Evolutionary conservation across 2,113 vertebrate species (phyloP).

Genomic region (Entelurus aequoreus): DNA sequence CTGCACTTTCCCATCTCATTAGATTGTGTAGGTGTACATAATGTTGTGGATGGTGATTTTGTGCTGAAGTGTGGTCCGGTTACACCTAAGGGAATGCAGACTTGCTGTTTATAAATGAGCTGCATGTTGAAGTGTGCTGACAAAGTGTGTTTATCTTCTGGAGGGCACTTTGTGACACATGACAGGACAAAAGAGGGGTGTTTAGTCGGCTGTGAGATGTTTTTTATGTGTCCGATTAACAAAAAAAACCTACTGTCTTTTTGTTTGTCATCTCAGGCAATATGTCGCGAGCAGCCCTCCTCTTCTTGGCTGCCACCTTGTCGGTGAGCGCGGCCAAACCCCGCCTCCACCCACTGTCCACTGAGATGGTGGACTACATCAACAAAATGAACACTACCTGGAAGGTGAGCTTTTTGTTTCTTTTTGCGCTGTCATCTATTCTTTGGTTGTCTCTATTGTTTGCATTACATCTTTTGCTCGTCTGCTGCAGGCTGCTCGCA

Average conservation of each 20-base stretch:
- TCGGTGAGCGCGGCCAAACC: constrained; percentile 64
- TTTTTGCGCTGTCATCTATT: neutral
- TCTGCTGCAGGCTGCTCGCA: constrained; percentile 80
- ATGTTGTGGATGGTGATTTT: no score
- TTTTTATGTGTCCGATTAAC: neutral
- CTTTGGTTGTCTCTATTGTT: neutral
- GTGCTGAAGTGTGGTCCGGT: neutral
- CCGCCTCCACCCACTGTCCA: constrained; percentile 71
- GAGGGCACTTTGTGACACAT: constrained; percentile 6
- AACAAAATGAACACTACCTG: constrained; percentile 91
- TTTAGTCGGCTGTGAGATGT: neutral
- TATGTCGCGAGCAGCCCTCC: constrained; percentile 74
- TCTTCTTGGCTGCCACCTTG: constrained; percentile 70
- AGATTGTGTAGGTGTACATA: no score
- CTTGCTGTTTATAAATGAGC: neutral
- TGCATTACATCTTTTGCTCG: neutral
- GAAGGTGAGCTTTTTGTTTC: constrained; percentile 69
- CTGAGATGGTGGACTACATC: constrained; percentile 83
- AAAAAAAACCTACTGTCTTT: neutral
- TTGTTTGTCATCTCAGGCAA: constrained; percentile 38
- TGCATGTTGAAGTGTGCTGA: neutral
- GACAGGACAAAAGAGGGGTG: constrained; percentile 7
- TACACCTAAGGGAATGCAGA: neutral
- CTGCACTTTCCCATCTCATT: neutral
- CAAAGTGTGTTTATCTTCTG: constrained; percentile 5